A percentile compares a stretch with the other conserved stretches of the same genome.
These are phyloP conservation scores for Tychaedon coryphoeus DNA, from an alignment of 2,113 vertebrate genomes.

Conservation along the genomic window DNA sequence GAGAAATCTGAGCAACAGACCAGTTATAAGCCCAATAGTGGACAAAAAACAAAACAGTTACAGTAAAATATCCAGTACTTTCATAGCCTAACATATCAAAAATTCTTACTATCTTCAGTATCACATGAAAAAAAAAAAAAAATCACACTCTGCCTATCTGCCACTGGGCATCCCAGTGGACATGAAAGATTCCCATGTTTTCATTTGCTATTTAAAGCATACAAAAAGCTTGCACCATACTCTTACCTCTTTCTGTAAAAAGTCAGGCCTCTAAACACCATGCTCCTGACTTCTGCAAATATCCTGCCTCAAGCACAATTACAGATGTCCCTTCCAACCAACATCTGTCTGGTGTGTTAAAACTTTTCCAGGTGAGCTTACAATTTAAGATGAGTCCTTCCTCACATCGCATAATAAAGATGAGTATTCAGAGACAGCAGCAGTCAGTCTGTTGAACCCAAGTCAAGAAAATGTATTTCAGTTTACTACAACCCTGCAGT, in stretches of 20 bases:
- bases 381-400: neutral
- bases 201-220: neutral
- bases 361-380: neutral
- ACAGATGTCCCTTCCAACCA: neutral
- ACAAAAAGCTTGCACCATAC: neutral
- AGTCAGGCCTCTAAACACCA: neutral
- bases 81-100: neutral
- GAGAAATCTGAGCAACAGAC: neutral
- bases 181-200: neutral
- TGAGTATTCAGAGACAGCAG: neutral
- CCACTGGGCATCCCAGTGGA: neutral
- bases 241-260: neutral
- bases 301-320: neutral
- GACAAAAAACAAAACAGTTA: neutral
- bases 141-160: neutral
- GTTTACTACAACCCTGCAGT: rapidly evolving
- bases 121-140: no score
- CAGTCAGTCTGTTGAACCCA: neutral
- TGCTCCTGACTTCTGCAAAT: neutral
- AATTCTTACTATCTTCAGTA: neutral
- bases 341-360: neutral
- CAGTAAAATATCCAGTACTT: neutral
- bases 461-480: neutral
- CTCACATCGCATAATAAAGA: neutral
- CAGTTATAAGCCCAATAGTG: neutral